Conservation (phyloP, 2,888 invertebrate species). For the Calliphora vomitoria region DNA sequence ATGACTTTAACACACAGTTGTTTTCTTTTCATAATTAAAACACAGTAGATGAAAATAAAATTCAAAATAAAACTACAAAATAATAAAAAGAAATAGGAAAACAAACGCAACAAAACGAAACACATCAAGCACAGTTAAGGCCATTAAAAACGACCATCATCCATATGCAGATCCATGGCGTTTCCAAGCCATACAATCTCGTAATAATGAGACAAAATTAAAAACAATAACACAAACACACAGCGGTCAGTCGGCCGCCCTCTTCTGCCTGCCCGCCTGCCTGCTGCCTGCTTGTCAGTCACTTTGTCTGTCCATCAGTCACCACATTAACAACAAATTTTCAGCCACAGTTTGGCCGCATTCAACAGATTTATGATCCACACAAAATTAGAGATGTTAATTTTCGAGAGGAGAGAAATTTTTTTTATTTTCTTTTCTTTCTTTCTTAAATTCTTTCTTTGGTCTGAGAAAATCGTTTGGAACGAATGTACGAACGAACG, state of each 20-base stretch:
- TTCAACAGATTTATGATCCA: conserved; percentile 59
- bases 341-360: not conserved
- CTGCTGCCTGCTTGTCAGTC: not conserved
- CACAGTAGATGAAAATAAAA: not conserved
- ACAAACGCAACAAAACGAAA: conserved; percentile 31
- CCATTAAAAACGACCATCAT: conserved; percentile 57
- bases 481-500: not conserved
- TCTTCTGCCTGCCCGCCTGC: not conserved
- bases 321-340: conserved; percentile 47
- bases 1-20: conserved; percentile 50
- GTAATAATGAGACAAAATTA: conserved; percentile 67
- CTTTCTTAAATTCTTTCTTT: not conserved
- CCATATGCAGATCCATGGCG: conserved; percentile 1
- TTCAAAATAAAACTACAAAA: conserved; percentile 20
- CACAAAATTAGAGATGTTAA: conserved; percentile 60
- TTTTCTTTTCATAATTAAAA: conserved; percentile 58
- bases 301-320: conserved; percentile 8
- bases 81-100: conserved; percentile 5
- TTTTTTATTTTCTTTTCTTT: conserved; percentile 35
- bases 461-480: conserved; percentile 27
- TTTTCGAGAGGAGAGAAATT: conserved; percentile 42
- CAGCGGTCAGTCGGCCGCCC: conserved; percentile 18
- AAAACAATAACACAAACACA: conserved; percentile 45
- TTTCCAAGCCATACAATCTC: conserved; percentile 27
- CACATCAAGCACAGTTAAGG: conserved; percentile 50